Evolutionary conservation across 2,113 vertebrate species (phyloP).

Genomic region (Aegithalos caudatus): DNA sequence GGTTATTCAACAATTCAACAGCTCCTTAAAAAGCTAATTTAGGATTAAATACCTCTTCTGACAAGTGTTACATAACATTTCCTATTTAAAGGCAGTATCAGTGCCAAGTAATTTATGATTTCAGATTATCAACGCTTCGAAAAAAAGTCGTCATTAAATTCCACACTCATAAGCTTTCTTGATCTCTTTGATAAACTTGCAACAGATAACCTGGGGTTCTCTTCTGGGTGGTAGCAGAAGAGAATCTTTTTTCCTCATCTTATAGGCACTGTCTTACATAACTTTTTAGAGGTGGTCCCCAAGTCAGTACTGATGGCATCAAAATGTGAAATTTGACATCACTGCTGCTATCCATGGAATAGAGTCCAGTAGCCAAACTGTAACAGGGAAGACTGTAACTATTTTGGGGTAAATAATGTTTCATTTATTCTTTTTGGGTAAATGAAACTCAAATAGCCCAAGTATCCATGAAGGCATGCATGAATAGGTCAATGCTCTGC

Average conservation of each 20-base stretch:
- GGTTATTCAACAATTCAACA: neutral
- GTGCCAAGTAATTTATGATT: neutral
- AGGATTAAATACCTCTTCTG: neutral
- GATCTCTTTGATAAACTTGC: neutral
- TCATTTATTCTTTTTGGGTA: neutral
- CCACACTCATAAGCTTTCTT: neutral
- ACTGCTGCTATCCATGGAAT: neutral
- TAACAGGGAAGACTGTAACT: neutral
- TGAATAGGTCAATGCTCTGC: neutral
- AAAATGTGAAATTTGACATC: neutral
- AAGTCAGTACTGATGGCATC: accelerated
- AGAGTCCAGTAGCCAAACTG: neutral
- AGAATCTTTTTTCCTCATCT: neutral
- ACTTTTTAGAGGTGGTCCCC: neutral
- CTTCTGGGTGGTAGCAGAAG: neutral
- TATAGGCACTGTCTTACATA: neutral
- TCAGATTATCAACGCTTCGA: neutral
- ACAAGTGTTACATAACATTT: conserved; percentile 1
- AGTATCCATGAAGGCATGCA: neutral
- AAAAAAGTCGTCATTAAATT: neutral
- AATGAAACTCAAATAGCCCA: neutral
- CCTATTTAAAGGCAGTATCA: conserved; percentile 26
- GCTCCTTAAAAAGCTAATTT: neutral
- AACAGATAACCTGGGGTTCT: neutral
- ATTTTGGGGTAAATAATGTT: neutral